Base-by-base conservation (phyloP, 2,888 invertebrate genomes). In the Horisme vitalbata region DNA sequence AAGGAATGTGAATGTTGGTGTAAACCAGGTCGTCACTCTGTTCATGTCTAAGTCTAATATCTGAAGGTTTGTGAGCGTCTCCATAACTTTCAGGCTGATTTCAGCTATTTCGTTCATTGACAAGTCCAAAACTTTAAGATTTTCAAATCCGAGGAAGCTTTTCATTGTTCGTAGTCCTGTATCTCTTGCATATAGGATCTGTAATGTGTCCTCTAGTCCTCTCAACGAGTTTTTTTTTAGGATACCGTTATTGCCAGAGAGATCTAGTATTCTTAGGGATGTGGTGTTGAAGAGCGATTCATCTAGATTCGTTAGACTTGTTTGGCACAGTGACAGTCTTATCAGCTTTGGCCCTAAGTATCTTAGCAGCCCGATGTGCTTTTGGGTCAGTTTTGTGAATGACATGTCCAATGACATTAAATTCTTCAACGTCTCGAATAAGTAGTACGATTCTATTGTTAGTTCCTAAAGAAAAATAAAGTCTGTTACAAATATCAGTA, bases 1-100 rank as follows among this genome's bases (percentile, higher is more conserved):
- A 52, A 91, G 89, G 0, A 71, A 30, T 0, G 62, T 60, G 41
- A 91, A 91, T 0, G 77, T 69, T 0, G 72, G 68, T 0, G 57
- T 57, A n/a, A 86, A 88, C 93, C 93, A 93, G 0, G 91, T 81
- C 0, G 73, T 77, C 0, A 93, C 65, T 49, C 90, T 82, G 52
- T 94, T 94, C 0, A 75, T 75, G 8, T 80, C 82, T 3, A 93
- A 65, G 57, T 91, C 89, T 0, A 93, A 61, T 0, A 90, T 63
- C 55, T 86, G 72, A 12, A 93, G 59, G 3, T 69, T 81, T 0
- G 12, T 49, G n/a, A 92, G 50, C 0, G 71, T 65, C 0, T 49
- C 32, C 7, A 90, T 82, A 0, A 76, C 60, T 0, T 65, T 45
- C 0, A 53, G 13, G 0, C 65, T 60, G 0, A 93, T 13, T 0